These are phyloP conservation scores for Cettia cetti DNA, from an alignment of 2,113 vertebrate genomes.

Conservation along the genomic window DNA sequence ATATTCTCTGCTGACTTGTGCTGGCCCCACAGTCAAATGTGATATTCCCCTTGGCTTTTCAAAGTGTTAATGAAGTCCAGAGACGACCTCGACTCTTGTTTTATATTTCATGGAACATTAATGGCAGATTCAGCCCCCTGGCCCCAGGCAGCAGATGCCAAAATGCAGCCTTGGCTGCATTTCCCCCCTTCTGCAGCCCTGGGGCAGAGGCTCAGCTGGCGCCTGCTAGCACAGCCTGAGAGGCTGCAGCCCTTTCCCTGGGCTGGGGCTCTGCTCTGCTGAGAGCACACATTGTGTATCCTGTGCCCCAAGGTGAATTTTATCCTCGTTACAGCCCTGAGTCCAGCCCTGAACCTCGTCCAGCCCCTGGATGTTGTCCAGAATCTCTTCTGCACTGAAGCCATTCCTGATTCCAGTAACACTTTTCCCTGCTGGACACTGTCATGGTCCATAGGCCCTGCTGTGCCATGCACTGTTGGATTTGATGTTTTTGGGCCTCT, in stretches of 20 bases:
- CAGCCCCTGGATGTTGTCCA: background rate
- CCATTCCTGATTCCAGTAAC: background rate
- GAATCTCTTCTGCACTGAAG: background rate
- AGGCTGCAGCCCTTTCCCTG: background rate
- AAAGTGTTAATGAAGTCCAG: slow-evolving; percentile 51
- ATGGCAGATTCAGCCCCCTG: slow-evolving; percentile 17
- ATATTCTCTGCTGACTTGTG: slow-evolving; percentile 27
- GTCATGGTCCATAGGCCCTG: background rate
- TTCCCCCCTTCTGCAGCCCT: background rate
- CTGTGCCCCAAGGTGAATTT: background rate
- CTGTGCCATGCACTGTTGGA: background rate
- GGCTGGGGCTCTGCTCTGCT: background rate
- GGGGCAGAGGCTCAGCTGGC: slow-evolving; percentile 24
- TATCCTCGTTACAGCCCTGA: background rate
- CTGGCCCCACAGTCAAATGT: background rate
- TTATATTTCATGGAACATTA: slow-evolving; percentile 40
- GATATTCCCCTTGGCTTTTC: slow-evolving; percentile 49
- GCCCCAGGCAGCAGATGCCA: slow-evolving; percentile 38
- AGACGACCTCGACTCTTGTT: background rate
- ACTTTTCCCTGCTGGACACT: background rate
- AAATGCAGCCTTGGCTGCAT: slow-evolving; percentile 4
- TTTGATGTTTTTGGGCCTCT: background rate
- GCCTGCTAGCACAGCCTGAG: background rate
- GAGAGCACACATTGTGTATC: background rate
- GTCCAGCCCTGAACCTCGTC: background rate